Base-by-base conservation (phyloP, 1,140 invertebrate genomes). In the Sycophila sp. region DNA sequence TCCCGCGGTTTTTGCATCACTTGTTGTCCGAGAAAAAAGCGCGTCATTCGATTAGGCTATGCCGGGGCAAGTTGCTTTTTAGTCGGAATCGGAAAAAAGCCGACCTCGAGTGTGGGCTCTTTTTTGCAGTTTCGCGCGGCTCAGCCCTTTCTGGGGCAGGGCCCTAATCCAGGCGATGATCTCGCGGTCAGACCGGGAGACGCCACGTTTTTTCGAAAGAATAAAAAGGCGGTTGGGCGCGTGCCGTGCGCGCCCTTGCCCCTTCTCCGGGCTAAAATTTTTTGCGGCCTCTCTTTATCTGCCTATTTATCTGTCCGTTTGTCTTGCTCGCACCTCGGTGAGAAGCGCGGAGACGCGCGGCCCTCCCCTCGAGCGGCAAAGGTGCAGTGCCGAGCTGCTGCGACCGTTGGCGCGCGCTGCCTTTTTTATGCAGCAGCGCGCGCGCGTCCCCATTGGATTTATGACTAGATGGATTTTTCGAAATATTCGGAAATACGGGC, bases 401-500 rank as follows among this genome's bases (percentile, higher is more conserved):
- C 73, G 77, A 78, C 77, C 69, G 78, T 76, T 76, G 71, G 22
- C 17, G 22, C 28, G 38, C 66, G n/a, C n/a, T n/a, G 60, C 51
- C 38, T 70, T 76, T 80, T 78, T 79, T 77, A 74, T 68, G 36
- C 19, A 24, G 13, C 19, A 24, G 1, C 13, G 17, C 17, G n/a
- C 40, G 32, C n/a, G n/a, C 38, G 13, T 15, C 56, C 24, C 36
- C 38, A 59, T 22, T 55, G 68, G 63, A 75, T 75, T 76, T 75
- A 76, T 75, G 74, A 49, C 65, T 58, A 11, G 38, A 58, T 67
- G 40, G 72, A 75, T 78, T 81, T 77, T 78, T 77, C 72, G 75
- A 77, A 77, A 76, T 77, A 76, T 74, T 75, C 68, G 76, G 77
- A 73, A 80, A 81, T 74, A 68, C 69, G 65, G 72, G 74, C 70